Conservation (phyloP, 2,888 invertebrate species). For the Poecilobothrus nobilitatus region DNA sequence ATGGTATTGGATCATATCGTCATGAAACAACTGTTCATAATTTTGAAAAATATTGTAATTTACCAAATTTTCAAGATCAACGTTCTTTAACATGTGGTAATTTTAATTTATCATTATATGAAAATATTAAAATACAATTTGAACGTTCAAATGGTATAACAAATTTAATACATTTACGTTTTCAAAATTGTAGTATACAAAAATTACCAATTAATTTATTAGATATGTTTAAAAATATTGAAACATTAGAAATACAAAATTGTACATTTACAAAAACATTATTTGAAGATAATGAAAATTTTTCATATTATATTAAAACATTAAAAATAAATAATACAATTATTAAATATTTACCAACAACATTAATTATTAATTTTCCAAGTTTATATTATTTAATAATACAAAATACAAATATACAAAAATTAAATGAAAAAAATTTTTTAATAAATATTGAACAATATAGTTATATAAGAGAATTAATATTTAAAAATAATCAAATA, state of each 20-base stretch:
- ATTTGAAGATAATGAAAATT: background rate
- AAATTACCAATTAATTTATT: constrained; percentile 1
- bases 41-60: background rate
- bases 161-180: background rate
- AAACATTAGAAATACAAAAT: background rate
- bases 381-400: background rate
- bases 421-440: background rate
- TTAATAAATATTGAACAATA: background rate
- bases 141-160: background rate
- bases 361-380: background rate
- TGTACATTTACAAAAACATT: background rate
- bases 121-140: background rate
- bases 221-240: background rate
- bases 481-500: background rate
- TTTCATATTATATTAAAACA: background rate
- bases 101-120: background rate
- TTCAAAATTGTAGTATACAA: background rate
- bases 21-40: background rate
- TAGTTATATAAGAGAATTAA: background rate
- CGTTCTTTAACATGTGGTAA: background rate
- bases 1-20: background rate
- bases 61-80: background rate
- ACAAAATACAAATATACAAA: background rate
- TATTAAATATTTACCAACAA: background rate
- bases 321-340: background rate